Evolutionary conservation across 2,888 invertebrate genomes (phyloP).

Genomic region (Pterobdella sp.): DNA sequence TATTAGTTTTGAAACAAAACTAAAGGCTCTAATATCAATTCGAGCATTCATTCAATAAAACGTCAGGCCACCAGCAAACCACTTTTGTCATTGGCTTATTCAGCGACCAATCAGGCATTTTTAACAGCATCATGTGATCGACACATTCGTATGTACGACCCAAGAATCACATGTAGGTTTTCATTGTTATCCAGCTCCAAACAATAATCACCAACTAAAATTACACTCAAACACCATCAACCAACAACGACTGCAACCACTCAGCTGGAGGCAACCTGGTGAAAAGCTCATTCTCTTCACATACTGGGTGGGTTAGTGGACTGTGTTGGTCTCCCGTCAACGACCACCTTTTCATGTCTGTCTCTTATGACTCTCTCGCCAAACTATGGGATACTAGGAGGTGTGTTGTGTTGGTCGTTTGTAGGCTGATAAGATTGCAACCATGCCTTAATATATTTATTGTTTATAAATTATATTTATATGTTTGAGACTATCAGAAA

Average conservation of each 20-base stretch:
- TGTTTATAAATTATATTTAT: too few species aligned
- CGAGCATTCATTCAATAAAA: background rate
- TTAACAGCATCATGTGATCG: conserved; percentile 83
- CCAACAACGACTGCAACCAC: background rate
- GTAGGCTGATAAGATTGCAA: too few species aligned
- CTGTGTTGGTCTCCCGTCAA: conserved; percentile 78
- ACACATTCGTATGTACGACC: conserved; percentile 82
- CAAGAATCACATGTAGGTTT: conserved; percentile 61
- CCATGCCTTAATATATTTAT: too few species aligned
- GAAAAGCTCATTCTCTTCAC: conserved; percentile 77
- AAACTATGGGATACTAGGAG: conserved; percentile 93
- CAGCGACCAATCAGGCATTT: conserved; percentile 61
- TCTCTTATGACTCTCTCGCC: conserved; percentile 78
- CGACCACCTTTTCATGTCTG: conserved; percentile 79
- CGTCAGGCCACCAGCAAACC: conserved; percentile 23
- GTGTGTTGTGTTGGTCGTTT: conserved; percentile 52
- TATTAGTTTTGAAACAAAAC: background rate
- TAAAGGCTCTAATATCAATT: background rate
- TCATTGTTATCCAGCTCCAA: too few species aligned
- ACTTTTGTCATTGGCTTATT: conserved; percentile 27
- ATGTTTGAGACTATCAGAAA: too few species aligned
- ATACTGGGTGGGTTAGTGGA: conserved; percentile 82
- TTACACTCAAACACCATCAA: background rate
- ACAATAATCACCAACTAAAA: too few species aligned
- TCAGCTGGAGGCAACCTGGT: conserved; percentile 73